These are phyloP conservation scores for Pogonophryne albipinna DNA, from an alignment of 2,797 vertebrate species.

Conservation along the genomic window DNA sequence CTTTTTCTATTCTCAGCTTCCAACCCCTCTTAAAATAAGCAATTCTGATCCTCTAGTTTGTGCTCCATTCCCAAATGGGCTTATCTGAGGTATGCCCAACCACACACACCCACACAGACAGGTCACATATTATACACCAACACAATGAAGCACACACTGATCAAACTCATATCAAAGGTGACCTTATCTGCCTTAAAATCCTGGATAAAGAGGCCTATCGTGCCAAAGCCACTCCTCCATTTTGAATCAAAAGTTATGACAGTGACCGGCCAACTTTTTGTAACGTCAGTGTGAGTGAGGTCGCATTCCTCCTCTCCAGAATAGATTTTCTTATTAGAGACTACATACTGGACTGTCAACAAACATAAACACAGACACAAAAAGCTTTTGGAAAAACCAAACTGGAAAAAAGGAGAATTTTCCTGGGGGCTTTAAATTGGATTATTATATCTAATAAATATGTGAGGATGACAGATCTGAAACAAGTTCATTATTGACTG, in stretches of 20 bases:
- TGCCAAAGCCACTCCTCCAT: constrained; percentile 30
- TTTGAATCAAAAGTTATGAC: constrained; percentile 36
- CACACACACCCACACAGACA: constrained; percentile 33
- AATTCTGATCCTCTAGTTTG: constrained; percentile 81
- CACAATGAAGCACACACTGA: constrained; percentile 25
- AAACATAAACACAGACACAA: constrained; percentile 40
- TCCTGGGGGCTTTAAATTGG: constrained; percentile 13
- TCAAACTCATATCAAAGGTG: constrained; percentile 43
- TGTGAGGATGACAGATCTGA: constrained; percentile 14
- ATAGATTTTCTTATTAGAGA: constrained; percentile 80
- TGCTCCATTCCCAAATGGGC: constrained; percentile 52
- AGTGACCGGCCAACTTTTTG: constrained; percentile 30
- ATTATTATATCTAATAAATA: constrained; percentile 37
- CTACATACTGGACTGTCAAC: constrained; percentile 72
- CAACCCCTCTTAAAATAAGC: constrained; percentile 78
- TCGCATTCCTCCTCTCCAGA: constrained; percentile 70
- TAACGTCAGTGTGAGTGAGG: constrained; percentile 47
- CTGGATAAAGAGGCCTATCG: constrained; percentile 27
- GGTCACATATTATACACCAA: neutral
- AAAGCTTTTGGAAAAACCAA: constrained; percentile 31
- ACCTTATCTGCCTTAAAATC: constrained; percentile 55
- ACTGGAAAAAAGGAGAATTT: constrained; percentile 6
- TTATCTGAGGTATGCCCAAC: constrained; percentile 76
- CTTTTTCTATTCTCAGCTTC: constrained; percentile 77
- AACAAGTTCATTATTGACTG: constrained; percentile 9